Percentiles rank a stretch among this genome's conserved stretches.
Evolutionary conservation across 2,113 vertebrate species (phyloP).

Genomic region (Murina feae): DNA sequence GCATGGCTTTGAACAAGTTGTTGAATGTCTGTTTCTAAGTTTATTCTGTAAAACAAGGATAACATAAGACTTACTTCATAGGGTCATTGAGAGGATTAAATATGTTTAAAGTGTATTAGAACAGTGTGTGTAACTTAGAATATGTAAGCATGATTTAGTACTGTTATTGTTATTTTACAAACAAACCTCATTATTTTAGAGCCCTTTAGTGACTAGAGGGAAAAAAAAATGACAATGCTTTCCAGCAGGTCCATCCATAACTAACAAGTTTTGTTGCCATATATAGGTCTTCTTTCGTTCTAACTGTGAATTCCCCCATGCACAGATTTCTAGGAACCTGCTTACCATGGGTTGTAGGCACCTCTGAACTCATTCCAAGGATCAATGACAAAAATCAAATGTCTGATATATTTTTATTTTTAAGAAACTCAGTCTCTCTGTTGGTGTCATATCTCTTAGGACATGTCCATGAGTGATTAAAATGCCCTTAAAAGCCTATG

Average conservation of each 20-base stretch:
- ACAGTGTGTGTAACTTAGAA: not conserved
- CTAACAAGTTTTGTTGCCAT: not conserved
- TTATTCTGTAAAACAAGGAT: not conserved
- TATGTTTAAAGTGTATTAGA: not conserved
- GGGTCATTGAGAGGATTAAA: not conserved
- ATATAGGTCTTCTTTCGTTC: not conserved
- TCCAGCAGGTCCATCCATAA: not conserved
- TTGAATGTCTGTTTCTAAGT: not conserved
- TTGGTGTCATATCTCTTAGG: not conserved
- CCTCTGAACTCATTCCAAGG: constrained; percentile 9
- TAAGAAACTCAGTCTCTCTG: not conserved
- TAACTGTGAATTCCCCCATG: not conserved
- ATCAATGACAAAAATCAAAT: not conserved
- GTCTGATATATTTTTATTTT: not conserved
- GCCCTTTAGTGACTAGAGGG: too few species aligned
- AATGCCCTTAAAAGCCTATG: not conserved
- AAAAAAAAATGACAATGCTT: too few species aligned
- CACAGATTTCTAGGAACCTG: not conserved
- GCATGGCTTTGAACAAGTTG: not conserved
- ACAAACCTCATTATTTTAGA: not conserved
- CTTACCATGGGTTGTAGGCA: not conserved
- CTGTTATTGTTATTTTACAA: constrained; percentile 12
- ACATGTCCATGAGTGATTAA: not conserved
- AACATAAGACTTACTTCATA: not conserved
- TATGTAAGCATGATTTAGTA: not conserved